Conservation (phyloP, 1,140 invertebrate genomes). For the Solenopsis invicta region DNA sequence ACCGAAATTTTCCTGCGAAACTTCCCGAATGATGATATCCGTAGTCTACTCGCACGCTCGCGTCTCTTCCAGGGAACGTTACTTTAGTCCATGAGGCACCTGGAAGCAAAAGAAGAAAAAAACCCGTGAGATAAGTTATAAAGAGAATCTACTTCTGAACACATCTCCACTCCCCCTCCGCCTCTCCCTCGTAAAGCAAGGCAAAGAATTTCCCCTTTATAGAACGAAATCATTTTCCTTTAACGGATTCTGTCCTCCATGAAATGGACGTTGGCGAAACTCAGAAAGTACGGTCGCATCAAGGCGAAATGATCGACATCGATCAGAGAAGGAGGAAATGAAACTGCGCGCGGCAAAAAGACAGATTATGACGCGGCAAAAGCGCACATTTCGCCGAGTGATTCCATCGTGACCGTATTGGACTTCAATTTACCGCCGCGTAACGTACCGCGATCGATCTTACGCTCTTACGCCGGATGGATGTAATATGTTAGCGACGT, state of each 20-base stretch:
- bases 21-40: neutral
- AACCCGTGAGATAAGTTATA: neutral
- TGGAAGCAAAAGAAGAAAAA: slow-evolving; percentile 37
- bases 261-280: slow-evolving; percentile 28
- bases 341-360: slow-evolving; percentile 53
- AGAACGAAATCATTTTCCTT: slow-evolving; percentile 44
- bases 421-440: slow-evolving; percentile 64
- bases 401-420: slow-evolving; percentile 60
- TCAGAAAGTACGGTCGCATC: slow-evolving; percentile 38
- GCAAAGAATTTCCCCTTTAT: neutral
- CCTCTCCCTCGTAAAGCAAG: neutral
- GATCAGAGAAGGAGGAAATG: slow-evolving; percentile 59
- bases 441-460: slow-evolving; percentile 64
- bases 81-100: slow-evolving; percentile 50
- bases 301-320: slow-evolving; percentile 51
- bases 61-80: neutral
- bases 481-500: slow-evolving; percentile 60
- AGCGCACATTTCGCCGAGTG: slow-evolving; percentile 51
- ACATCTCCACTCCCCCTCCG: neutral
- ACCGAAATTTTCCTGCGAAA: neutral
- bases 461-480: slow-evolving; percentile 36
- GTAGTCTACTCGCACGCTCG: neutral
- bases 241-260: neutral
- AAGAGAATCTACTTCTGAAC: neutral
- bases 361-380: slow-evolving; percentile 55